Conservation (phyloP, 2,797 vertebrate species). For the Dipus sagitta region DNA sequence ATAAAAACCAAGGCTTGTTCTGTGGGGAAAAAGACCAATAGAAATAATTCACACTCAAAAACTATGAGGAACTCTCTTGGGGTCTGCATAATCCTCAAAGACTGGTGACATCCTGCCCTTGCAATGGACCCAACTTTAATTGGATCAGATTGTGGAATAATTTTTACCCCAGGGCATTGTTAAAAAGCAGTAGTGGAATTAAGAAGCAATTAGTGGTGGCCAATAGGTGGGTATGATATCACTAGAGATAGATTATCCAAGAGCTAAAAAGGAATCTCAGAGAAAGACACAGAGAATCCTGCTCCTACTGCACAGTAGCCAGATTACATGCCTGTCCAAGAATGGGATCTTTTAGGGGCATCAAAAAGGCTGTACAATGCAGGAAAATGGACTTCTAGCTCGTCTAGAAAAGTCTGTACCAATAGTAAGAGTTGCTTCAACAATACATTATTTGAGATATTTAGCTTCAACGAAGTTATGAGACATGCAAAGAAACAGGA, state of each 20-base stretch:
- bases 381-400: slow-evolving; percentile 27
- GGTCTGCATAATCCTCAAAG: slow-evolving; percentile 32
- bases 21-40: slow-evolving; percentile 25
- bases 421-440: slow-evolving; percentile 33
- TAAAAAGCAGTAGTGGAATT: slow-evolving; percentile 65
- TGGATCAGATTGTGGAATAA: slow-evolving; percentile 47
- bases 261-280: slow-evolving; percentile 40
- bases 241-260: slow-evolving; percentile 49
- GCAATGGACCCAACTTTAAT: slow-evolving; percentile 39
- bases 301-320: slow-evolving; percentile 34
- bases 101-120: neutral
- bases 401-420: slow-evolving; percentile 21
- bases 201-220: slow-evolving; percentile 61
- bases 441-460: slow-evolving; percentile 47
- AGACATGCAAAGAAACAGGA: slow-evolving; percentile 44
- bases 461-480: slow-evolving; percentile 36
- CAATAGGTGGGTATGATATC: slow-evolving; percentile 63
- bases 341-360: slow-evolving; percentile 13
- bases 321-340: neutral
- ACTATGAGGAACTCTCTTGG: slow-evolving; percentile 24
- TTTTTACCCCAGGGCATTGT: slow-evolving; percentile 62
- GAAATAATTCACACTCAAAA: neutral
- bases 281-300: slow-evolving; percentile 6
- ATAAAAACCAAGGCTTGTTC: too few relatives aligned
- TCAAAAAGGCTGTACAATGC: neutral